These are phyloP conservation scores for Graptemys geographica DNA, from an alignment of 2,797 vertebrate species.

Conservation along the genomic window DNA sequence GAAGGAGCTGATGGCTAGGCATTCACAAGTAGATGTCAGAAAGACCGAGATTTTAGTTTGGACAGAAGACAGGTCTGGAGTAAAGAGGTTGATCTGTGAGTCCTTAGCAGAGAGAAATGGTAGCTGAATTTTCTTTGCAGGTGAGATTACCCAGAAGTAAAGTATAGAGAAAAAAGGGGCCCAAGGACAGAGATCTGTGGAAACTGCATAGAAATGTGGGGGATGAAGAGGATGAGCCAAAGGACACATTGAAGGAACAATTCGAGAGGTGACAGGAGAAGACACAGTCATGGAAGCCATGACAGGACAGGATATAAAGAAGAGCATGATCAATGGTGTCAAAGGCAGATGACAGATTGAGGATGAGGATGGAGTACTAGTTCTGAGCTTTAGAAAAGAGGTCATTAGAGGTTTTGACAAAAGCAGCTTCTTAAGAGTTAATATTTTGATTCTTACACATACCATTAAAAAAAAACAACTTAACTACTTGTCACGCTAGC, in stretches of 20 bases:
- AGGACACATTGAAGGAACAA: not conserved
- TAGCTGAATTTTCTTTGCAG: not conserved
- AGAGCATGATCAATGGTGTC: not conserved
- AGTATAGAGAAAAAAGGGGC: not conserved
- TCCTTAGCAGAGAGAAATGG: not conserved
- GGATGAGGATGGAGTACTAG: not conserved
- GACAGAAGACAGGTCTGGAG: not conserved
- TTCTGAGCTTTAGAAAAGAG: not conserved
- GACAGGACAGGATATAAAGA: not conserved
- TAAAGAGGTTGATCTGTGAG: not conserved
- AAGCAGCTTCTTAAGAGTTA: not conserved
- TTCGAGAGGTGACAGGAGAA: not conserved
- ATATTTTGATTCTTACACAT: not conserved
- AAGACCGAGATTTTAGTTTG: not conserved
- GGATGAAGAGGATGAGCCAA: not conserved
- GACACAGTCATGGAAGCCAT: not conserved
- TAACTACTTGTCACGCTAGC: accelerated
- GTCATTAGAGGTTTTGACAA: accelerated
- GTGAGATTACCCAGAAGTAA: not conserved
- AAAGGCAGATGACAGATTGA: not conserved
- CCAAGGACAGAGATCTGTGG: not conserved
- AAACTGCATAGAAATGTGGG: not conserved
- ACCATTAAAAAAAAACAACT: not conserved
- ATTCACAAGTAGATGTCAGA: too few relatives aligned
- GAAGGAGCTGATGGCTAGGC: not conserved